These are phyloP conservation scores for Pteropus rufus DNA, from an alignment of 2,797 vertebrate species.

Conservation along the genomic window DNA sequence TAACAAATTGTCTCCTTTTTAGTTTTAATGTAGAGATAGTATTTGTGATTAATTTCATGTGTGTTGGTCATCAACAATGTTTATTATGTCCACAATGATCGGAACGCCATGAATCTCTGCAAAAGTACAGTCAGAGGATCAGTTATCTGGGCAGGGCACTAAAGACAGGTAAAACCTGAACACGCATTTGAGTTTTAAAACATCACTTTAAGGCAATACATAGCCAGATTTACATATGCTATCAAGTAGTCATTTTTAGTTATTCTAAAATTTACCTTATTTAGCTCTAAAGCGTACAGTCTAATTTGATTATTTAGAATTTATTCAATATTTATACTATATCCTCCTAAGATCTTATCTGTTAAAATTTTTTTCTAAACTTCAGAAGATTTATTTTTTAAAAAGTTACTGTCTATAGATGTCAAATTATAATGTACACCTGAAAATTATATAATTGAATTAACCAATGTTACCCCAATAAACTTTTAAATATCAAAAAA, in stretches of 20 bases:
- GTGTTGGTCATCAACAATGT: neutral
- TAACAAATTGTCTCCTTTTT: neutral
- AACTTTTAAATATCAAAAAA: no score
- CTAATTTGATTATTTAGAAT: constrained; percentile 3
- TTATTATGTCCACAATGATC: neutral
- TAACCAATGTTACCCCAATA: no score
- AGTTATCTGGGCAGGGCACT: neutral
- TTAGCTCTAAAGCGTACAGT: neutral
- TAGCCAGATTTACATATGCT: neutral
- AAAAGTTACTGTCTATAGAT: neutral
- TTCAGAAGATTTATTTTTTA: neutral
- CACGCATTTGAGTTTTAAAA: neutral
- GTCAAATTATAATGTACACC: no score
- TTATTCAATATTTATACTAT: neutral
- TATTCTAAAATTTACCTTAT: neutral
- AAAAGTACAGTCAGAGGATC: neutral
- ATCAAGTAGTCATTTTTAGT: neutral
- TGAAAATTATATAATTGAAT: no score
- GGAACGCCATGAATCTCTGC: neutral
- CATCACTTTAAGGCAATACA: neutral
- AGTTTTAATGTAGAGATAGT: constrained; percentile 5
- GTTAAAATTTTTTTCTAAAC: neutral
- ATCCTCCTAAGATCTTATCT: neutral
- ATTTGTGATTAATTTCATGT: neutral
- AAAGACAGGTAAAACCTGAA: neutral